These are phyloP conservation scores for Equus przewalskii DNA, from an alignment of 2,113 vertebrate species.

Conservation along the genomic window DNA sequence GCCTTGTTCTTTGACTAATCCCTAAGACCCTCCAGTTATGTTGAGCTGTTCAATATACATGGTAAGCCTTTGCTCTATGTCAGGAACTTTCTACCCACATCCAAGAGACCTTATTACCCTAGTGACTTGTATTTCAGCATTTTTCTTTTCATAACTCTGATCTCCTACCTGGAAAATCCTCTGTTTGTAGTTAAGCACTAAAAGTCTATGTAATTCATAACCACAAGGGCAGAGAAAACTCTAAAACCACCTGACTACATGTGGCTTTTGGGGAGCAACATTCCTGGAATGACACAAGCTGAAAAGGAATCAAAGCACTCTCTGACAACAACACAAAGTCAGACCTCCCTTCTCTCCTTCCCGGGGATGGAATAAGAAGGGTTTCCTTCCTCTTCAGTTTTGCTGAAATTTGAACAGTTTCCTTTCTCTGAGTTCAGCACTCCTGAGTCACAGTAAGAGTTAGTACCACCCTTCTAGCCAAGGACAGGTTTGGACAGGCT, in stretches of 20 bases:
- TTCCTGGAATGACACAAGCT: constrained; percentile 79
- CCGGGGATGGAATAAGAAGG: background rate
- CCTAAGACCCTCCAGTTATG: constrained; percentile 10
- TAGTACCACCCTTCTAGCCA: background rate
- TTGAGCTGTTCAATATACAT: background rate
- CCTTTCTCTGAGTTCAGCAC: background rate
- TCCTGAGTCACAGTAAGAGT: background rate
- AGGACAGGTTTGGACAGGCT: background rate
- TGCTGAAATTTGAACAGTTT: constrained; percentile 38
- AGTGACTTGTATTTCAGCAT: constrained; percentile 71
- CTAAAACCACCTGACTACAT: constrained; percentile 70
- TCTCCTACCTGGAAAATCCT: constrained; percentile 86
- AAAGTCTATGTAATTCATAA: constrained; percentile 79
- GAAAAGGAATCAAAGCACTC: constrained; percentile 79
- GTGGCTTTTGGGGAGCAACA: constrained; percentile 74
- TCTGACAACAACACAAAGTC: constrained; percentile 70
- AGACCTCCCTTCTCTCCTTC: constrained; percentile 31
- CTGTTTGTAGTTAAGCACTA: constrained; percentile 82
- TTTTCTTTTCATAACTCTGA: constrained; percentile 77
- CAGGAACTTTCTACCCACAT: constrained; percentile 46
- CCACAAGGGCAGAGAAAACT: constrained; percentile 75
- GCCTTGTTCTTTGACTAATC: constrained; percentile 57
- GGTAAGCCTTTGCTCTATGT: constrained; percentile 26
- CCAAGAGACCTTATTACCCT: constrained; percentile 63
- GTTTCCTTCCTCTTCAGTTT: constrained; percentile 48